Evolutionary conservation across 2,113 vertebrate genomes (phyloP).

Genomic region (Spea multiplicata): DNA sequence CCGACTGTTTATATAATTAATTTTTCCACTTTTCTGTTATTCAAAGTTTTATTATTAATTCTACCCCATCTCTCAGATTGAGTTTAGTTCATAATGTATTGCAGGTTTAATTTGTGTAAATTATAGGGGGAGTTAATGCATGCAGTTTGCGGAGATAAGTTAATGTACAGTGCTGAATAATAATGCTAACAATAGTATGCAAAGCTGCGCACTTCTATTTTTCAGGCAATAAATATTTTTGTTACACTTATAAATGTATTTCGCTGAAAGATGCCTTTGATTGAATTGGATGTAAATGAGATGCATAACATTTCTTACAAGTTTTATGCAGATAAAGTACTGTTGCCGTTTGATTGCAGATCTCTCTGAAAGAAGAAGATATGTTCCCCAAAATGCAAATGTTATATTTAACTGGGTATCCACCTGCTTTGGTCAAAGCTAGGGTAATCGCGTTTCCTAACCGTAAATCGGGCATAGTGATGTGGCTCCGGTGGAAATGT

Average conservation of each 20-base stretch:
- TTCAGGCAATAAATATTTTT: slow-evolving; percentile 42
- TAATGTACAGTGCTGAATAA: slow-evolving; percentile 37
- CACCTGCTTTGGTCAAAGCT: no score
- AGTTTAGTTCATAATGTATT: slow-evolving; percentile 16
- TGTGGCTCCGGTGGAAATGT: no score
- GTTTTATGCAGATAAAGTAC: slow-evolving; percentile 8
- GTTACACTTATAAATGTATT: slow-evolving; percentile 44
- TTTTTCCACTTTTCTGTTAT: slow-evolving; percentile 10
- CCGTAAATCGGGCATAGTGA: no score
- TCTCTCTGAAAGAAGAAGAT: neutral
- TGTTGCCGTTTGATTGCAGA: slow-evolving; percentile 11
- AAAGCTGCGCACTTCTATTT: slow-evolving; percentile 33
- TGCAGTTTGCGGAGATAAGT: slow-evolving; percentile 15
- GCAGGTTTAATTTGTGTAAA: slow-evolving; percentile 32
- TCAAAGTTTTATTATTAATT: slow-evolving; percentile 15
- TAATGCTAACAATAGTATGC: slow-evolving; percentile 34
- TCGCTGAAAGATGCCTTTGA: slow-evolving; percentile 39
- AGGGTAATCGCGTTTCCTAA: no score
- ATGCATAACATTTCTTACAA: slow-evolving; percentile 13
- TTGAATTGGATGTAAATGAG: slow-evolving; percentile 41
- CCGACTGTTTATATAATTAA: no score
- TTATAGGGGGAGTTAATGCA: slow-evolving; percentile 25
- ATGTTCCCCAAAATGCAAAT: no score
- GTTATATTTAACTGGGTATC: no score
- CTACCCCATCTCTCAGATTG: neutral